phyloP scores from a whole-genome alignment of 2,888 invertebrate genomes.

The Ceriagrion tenellum region DNA sequence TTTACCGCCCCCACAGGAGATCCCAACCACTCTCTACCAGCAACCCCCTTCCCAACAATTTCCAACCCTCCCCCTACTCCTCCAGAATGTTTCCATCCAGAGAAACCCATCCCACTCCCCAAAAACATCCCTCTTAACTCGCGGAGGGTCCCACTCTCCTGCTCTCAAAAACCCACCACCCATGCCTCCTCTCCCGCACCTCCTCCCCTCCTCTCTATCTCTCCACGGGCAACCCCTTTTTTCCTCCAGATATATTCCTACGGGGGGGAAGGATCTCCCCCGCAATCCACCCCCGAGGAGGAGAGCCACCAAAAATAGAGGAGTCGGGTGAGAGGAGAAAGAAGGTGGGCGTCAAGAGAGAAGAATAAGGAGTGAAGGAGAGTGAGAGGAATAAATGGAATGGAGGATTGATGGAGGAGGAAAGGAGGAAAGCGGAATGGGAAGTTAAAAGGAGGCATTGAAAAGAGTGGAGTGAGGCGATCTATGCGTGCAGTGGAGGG shows the following conservation, averaged over 20 bases:
- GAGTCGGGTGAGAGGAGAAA: conserved; percentile 31
- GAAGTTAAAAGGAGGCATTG: conserved; percentile 20
- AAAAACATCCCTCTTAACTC: not conserved
- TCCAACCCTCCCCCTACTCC: conserved; percentile 13
- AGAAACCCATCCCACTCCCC: not conserved
- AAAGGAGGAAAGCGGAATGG: not conserved
- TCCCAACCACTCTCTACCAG: conserved; percentile 21
- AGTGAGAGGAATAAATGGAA: not conserved
- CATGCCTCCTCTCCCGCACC: not conserved
- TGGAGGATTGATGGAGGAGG: conserved; percentile 22
- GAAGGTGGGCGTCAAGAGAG: conserved; percentile 3
- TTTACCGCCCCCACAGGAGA: not conserved
- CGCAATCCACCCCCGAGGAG: conserved; percentile 37
- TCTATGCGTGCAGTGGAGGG: not conserved
- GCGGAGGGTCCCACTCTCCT: not conserved
- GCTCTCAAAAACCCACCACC: not conserved
- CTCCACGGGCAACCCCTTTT: conserved; percentile 5
- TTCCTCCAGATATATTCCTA: conserved; percentile 20
- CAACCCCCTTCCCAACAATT: not conserved
- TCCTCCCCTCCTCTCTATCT: conserved; percentile 8
- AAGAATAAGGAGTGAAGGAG: conserved; percentile 3
- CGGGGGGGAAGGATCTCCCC: conserved; percentile 15
- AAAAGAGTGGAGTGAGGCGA: not conserved
- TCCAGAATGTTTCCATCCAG: not conserved
- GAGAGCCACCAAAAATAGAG: conserved; percentile 5